Evolutionary conservation across 2,797 vertebrate species (phyloP), one percentile per base, ranked within the genome.

Genomic region (Eulemur rubriventer): DNA sequence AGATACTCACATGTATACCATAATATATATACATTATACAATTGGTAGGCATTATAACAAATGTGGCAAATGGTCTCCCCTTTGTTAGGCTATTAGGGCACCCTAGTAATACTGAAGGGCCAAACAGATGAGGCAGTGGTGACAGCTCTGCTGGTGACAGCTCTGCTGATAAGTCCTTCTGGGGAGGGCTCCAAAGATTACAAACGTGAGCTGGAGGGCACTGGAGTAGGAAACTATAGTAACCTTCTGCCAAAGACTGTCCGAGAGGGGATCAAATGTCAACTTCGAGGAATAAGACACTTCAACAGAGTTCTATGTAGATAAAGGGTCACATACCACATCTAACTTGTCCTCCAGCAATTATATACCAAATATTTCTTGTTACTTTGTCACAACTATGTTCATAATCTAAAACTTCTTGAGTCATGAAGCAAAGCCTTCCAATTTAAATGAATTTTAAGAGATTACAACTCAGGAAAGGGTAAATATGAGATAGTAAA

Each of bases 401-500:
- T 55, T 94, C 70, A 57, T 84, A 55, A 92, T 59, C 57, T 16
- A 80, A 87, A 92, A 92, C 50, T 30, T 75, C 59, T 69, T 61
- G 17, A 52, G 55, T 35, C 16, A 90, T 16, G 61, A 90, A 96
- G 30, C 59, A 76, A 95, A 61, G 41, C 18, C 55, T 87, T 94
- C 61, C n/a, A 57, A 46, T 18, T 65, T 80, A 61, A 85, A 50
- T n/a, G 65, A 89, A 76, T 79, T 57, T 93, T 92, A 93, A 92
- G 43, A 65, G 30, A 28, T 30, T 61, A 81, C 26, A 76, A 59
- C 73, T 78, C 61, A 81, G 50, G 16, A 86, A 81, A 67, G 90
- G 28, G 41, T 38, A 95, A 88, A 30, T 70, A 89, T 70, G 52
- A 43, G 38, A 43, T 61, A 78, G 26, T 86, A 52, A 48, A 75